Evolutionary conservation across 2,888 invertebrate species (phyloP).

Genomic region (Plebejus argus): DNA sequence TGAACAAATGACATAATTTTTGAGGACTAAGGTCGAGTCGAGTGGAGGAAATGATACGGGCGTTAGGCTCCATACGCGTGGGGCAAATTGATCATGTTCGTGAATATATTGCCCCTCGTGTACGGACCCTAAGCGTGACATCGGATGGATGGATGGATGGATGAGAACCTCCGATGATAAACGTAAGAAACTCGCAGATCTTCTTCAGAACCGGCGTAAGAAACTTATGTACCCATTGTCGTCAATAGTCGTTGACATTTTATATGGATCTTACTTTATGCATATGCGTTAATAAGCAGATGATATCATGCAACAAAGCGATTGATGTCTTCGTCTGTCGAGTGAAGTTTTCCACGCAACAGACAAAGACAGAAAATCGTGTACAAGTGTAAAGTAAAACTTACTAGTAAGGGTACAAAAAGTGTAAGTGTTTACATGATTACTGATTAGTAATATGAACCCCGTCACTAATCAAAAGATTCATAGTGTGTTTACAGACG

Average conservation of each 20-base stretch:
- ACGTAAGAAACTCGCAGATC: neutral
- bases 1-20: neutral
- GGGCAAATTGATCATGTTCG: neutral
- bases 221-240: no score
- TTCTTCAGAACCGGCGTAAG: no score
- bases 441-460: no score
- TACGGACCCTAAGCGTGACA: neutral
- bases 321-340: no score
- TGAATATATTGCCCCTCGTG: neutral
- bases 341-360: no score
- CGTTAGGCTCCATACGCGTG: neutral
- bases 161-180: neutral
- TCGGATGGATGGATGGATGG: neutral
- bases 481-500: no score
- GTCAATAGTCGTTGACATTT: no score
- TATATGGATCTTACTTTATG: no score
- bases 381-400: no score
- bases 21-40: neutral
- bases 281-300: neutral
- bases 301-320: neutral
- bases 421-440: neutral
- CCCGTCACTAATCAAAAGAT: no score
- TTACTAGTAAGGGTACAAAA: no score
- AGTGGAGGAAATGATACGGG: neutral
- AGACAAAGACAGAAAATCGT: neutral